Percentiles rank a stretch among this genome's conserved stretches.
Conservation (phyloP, 2,113 vertebrate genomes). For the Cygnus buccinator region DNA sequence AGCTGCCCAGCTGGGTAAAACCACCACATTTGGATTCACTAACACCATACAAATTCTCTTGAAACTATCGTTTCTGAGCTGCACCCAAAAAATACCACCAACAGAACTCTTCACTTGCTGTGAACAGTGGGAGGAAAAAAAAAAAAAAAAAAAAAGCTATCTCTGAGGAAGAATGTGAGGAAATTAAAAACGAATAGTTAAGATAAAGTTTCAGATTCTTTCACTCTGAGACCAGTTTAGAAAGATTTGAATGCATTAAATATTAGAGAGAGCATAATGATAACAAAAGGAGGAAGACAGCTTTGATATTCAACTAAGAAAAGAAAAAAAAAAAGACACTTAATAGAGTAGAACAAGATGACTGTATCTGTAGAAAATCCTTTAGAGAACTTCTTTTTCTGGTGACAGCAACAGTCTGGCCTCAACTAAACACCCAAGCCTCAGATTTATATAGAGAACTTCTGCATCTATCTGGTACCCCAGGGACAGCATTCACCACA, state of each 20-base stretch:
- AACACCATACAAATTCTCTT: not conserved
- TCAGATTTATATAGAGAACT: not conserved
- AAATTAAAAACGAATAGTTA: not conserved
- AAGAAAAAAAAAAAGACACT: not conserved
- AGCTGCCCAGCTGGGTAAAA: no score
- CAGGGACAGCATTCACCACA: not conserved
- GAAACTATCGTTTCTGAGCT: not conserved
- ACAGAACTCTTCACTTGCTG: not conserved
- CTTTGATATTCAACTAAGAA: not conserved
- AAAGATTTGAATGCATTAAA: not conserved
- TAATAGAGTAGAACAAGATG: not conserved
- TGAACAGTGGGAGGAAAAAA: not conserved
- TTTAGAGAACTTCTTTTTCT: not conserved
- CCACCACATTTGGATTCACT: not conserved
- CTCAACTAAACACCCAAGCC: not conserved
- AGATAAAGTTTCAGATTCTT: not conserved
- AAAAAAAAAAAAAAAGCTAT: not conserved
- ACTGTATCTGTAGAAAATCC: not conserved
- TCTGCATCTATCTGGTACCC: not conserved
- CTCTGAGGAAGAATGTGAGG: not conserved
- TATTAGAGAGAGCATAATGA: not conserved
- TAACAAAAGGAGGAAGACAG: not conserved
- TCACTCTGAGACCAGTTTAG: not conserved
- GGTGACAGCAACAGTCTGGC: not conserved
- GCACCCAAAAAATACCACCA: not conserved